These are phyloP conservation scores for Athripsodes cinereus DNA, from an alignment of 2,888 invertebrate species.

Conservation along the genomic window DNA sequence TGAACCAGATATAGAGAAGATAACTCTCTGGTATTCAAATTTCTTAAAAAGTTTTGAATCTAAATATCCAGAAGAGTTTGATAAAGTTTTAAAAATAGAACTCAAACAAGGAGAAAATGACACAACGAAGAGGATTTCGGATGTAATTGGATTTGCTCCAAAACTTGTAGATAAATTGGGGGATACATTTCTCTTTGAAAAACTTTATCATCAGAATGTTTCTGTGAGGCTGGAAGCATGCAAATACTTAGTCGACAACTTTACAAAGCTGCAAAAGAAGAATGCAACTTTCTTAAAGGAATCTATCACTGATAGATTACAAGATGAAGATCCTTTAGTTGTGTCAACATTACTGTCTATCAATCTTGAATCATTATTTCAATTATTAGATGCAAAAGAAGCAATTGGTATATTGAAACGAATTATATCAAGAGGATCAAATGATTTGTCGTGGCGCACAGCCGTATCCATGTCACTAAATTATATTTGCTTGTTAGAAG, in stretches of 20 bases:
- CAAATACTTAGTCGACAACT: conserved; percentile 54
- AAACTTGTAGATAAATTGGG: conserved; percentile 49
- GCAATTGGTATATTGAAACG: conserved; percentile 46
- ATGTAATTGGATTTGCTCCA: conserved; percentile 49
- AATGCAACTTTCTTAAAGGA: conserved; percentile 57
- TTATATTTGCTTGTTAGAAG: conserved; percentile 43
- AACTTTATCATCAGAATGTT: conserved; percentile 65
- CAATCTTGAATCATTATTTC: conserved; percentile 34
- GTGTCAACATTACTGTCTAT: conserved; percentile 52
- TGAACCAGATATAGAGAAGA: conserved; percentile 37
- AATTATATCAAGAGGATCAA: conserved; percentile 45
- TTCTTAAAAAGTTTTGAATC: conserved; percentile 58
- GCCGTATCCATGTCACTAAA: conserved; percentile 40
- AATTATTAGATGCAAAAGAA: conserved; percentile 41
- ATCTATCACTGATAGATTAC: conserved; percentile 58
- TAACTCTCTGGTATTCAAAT: conserved; percentile 48
- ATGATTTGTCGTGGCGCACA: conserved; percentile 37
- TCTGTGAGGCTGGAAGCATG: conserved; percentile 62
- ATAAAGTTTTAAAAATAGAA: conserved; percentile 57
- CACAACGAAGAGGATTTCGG: conserved; percentile 35
- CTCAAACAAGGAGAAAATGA: conserved; percentile 40
- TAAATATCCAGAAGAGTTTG: conserved; percentile 67
- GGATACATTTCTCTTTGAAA: conserved; percentile 55
- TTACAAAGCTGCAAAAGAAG: conserved; percentile 42
- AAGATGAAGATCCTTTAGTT: conserved; percentile 60